phyloP scores from a whole-genome alignment of 92 coral and sea anemone species.

The Bergia puertoricense region DNA sequence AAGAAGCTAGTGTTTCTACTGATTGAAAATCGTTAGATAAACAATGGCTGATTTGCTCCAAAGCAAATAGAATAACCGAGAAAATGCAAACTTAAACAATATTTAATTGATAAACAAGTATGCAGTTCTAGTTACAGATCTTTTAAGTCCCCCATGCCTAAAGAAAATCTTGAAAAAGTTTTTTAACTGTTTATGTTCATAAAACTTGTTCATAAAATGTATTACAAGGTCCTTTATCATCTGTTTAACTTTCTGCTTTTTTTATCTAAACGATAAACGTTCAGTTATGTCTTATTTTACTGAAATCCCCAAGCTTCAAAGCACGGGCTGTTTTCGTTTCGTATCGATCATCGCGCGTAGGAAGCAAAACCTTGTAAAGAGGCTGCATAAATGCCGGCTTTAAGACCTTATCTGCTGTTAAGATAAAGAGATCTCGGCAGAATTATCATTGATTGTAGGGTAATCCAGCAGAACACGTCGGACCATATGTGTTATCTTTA shows the following conservation, averaged over 20 bases:
- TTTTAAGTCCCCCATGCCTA: background rate
- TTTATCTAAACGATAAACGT: too few relatives aligned
- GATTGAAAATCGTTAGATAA: background rate
- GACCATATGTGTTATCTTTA: background rate
- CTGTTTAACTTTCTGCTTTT: too few relatives aligned
- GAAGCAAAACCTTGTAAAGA: too few relatives aligned
- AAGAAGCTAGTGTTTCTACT: background rate
- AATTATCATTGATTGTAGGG: background rate
- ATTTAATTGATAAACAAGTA: background rate
- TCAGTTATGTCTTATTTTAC: too few relatives aligned
- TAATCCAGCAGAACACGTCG: background rate
- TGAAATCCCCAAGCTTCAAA: too few relatives aligned
- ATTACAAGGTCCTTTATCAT: too few relatives aligned
- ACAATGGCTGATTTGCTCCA: conserved; percentile 10
- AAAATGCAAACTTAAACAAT: background rate
- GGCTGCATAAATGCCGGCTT: background rate
- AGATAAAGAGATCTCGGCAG: background rate
- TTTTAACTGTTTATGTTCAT: too few relatives aligned
- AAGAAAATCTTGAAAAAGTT: background rate
- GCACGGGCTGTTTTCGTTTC: too few relatives aligned
- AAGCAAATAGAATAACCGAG: background rate
- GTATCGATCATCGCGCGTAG: too few relatives aligned
- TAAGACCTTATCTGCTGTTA: background rate
- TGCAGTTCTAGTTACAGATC: background rate
- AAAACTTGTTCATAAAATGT: background rate